Percentiles rank a stretch among this genome's conserved stretches.
Evolutionary conservation across 2,113 vertebrate genomes (phyloP).

Genomic region (Suncus etruscus): DNA sequence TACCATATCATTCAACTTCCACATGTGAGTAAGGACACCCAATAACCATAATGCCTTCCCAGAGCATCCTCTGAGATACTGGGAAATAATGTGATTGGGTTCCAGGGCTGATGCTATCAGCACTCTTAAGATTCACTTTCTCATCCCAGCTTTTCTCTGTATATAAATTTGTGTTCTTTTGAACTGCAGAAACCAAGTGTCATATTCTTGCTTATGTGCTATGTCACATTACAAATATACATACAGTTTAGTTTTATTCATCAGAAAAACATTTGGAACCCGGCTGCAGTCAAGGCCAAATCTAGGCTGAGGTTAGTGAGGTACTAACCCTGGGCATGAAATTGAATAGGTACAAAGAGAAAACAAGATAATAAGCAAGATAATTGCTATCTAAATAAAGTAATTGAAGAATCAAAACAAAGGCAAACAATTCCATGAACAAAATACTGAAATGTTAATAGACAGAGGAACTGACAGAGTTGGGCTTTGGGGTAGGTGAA

Average conservation of each 20-base stretch:
- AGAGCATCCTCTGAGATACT: not conserved
- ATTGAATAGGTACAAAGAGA: not conserved
- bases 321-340: not conserved
- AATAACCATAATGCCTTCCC: not conserved
- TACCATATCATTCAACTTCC: not conserved
- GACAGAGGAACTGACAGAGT: not conserved
- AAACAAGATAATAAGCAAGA: not conserved
- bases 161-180: not conserved
- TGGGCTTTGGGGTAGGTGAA: not conserved
- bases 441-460: constrained; percentile 6
- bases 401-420: not conserved
- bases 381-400: not conserved
- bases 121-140: not conserved
- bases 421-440: not conserved
- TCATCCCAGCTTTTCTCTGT: not conserved
- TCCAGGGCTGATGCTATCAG: not conserved
- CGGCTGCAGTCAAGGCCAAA: too few relatives aligned
- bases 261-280: too few relatives aligned
- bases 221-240: constrained; percentile 60
- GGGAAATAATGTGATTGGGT: not conserved
- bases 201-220: not conserved
- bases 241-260: too few relatives aligned
- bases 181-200: not conserved
- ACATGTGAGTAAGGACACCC: not conserved
- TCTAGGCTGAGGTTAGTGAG: not conserved